Evolutionary conservation across 1,140 invertebrate species (phyloP).

Genomic region (Drosophila albomicans): DNA sequence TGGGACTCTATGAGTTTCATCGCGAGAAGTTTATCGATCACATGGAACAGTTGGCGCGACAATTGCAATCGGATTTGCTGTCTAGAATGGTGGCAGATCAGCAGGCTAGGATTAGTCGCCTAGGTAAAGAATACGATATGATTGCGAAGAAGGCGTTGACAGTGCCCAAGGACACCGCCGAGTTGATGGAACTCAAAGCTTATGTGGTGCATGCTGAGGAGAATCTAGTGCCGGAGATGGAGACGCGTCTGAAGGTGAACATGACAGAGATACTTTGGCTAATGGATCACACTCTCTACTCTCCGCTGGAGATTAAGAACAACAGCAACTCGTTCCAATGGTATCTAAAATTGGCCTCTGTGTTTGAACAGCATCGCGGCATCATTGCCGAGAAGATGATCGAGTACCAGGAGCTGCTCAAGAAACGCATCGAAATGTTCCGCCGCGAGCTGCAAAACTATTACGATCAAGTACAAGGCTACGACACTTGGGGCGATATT

Average conservation of each 20-base stretch:
- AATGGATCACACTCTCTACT: slow-evolving; percentile 92
- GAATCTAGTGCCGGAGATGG: slow-evolving; percentile 90
- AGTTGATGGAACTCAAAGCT: slow-evolving; percentile 92
- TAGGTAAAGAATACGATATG: slow-evolving; percentile 93
- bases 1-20: slow-evolving; percentile 95
- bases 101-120: slow-evolving; percentile 89
- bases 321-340: slow-evolving; percentile 95
- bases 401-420: slow-evolving; percentile 94
- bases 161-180: slow-evolving; percentile 92
- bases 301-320: slow-evolving; percentile 93
- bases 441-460: slow-evolving; percentile 92
- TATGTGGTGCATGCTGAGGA: slow-evolving; percentile 91
- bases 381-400: slow-evolving; percentile 93
- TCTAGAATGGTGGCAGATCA: slow-evolving; percentile 92
- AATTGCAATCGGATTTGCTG: slow-evolving; percentile 90
- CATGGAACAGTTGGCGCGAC: slow-evolving; percentile 89
- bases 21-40: slow-evolving; percentile 91
- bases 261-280: slow-evolving; percentile 85
- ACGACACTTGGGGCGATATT: slow-evolving; percentile 95
- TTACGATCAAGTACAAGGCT: slow-evolving; percentile 92
- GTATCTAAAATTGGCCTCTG: slow-evolving; percentile 91
- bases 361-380: slow-evolving; percentile 92
- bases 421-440: slow-evolving; percentile 84
- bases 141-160: slow-evolving; percentile 93
- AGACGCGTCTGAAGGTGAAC: slow-evolving; percentile 88